Percentiles rank a stretch among this genome's conserved stretches.
phyloP scores from a whole-genome alignment of 1,140 invertebrate species.

The Drosophila tani region DNA sequence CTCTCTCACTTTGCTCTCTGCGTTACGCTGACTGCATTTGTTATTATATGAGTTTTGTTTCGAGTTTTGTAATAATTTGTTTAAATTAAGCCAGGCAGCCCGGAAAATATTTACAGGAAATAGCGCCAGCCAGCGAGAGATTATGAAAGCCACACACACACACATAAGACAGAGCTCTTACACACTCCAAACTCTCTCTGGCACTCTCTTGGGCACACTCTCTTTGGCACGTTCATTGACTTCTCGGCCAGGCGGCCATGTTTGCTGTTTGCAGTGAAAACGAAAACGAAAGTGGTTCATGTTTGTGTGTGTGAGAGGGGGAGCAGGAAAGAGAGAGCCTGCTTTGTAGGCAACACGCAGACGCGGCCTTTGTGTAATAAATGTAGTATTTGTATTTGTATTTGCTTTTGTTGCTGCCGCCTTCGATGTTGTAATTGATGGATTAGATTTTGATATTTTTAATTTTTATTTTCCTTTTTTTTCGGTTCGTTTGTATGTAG shows the following conservation, averaged over 20 bases:
- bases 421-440: constrained; percentile 74
- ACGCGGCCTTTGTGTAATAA: constrained; percentile 75
- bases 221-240: constrained; percentile 73
- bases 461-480: background rate
- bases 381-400: constrained; percentile 41
- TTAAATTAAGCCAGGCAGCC: constrained; percentile 70
- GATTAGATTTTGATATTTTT: constrained; percentile 69
- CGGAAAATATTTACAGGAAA: constrained; percentile 75
- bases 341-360: constrained; percentile 71
- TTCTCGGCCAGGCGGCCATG: constrained; percentile 52
- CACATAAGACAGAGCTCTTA: background rate
- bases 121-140: constrained; percentile 52
- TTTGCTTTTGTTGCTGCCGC: constrained; percentile 11
- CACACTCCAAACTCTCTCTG: background rate
- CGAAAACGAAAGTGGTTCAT: constrained; percentile 81
- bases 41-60: constrained; percentile 61
- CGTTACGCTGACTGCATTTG: constrained; percentile 40
- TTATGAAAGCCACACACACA: constrained; percentile 65
- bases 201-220: constrained; percentile 19
- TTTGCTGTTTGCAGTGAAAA: constrained; percentile 59
- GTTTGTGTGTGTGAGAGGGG: constrained; percentile 30
- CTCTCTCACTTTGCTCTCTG: constrained; percentile 1
- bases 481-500: constrained; percentile 9
- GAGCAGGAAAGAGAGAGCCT: constrained; percentile 13
- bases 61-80: constrained; percentile 81